phyloP scores from a whole-genome alignment of 2,888 invertebrate species.

The Lasioglossum pauxillum region DNA sequence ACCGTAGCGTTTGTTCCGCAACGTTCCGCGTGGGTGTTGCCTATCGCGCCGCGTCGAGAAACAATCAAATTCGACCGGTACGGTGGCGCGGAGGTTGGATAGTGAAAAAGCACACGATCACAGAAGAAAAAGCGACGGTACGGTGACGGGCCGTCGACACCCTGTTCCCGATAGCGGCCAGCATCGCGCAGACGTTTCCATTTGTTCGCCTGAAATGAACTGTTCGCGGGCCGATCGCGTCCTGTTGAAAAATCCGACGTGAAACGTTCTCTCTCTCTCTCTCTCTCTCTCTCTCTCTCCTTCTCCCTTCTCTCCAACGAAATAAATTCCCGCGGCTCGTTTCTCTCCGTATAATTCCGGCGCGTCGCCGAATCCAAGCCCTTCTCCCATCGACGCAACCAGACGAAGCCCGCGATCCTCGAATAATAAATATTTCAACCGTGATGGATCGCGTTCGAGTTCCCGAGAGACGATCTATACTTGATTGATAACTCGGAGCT shows the following conservation, averaged over 20 bases:
- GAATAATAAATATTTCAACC: background rate
- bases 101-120: slow-evolving; percentile 16
- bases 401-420: background rate
- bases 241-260: slow-evolving; percentile 27
- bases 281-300: background rate
- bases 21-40: slow-evolving; percentile 26
- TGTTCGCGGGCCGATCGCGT: slow-evolving; percentile 33
- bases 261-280: background rate
- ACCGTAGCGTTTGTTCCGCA: background rate
- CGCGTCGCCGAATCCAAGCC: slow-evolving; percentile 29
- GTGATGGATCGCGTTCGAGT: background rate
- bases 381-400: background rate
- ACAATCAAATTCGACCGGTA: slow-evolving; percentile 47
- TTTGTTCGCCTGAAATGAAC: slow-evolving; percentile 56
- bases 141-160: slow-evolving; percentile 55
- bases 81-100: background rate
- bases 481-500: background rate
- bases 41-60: slow-evolving; percentile 36
- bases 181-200: slow-evolving; percentile 55
- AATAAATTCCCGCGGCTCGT: slow-evolving; percentile 45
- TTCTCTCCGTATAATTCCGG: slow-evolving; percentile 24
- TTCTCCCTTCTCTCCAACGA: background rate
- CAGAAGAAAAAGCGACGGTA: slow-evolving; percentile 37
- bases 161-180: slow-evolving; percentile 54
- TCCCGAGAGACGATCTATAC: background rate